Conservation (phyloP, 2,888 invertebrate genomes). For the Amiota communis region DNA sequence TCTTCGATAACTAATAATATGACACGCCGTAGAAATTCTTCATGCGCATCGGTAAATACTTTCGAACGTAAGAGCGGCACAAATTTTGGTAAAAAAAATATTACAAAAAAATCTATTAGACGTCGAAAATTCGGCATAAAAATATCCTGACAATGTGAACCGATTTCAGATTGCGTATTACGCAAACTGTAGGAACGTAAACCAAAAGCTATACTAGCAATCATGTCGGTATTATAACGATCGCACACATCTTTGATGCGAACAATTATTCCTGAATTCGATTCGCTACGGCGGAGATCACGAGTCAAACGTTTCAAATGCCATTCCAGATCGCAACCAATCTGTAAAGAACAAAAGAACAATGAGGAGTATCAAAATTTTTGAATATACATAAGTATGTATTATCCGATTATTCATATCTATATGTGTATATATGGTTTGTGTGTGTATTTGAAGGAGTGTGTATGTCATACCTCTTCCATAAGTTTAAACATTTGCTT, state of each 20-base stretch:
- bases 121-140: conserved; percentile 68
- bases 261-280: conserved; percentile 50
- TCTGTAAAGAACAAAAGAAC: conserved; percentile 47
- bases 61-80: conserved; percentile 66
- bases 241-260: conserved; percentile 70
- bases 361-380: neutral
- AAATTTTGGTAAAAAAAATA: conserved; percentile 73
- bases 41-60: conserved; percentile 59
- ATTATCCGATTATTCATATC: neutral
- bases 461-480: conserved; percentile 59
- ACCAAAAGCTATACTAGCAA: conserved; percentile 74
- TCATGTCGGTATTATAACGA: conserved; percentile 73
- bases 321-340: conserved; percentile 68
- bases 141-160: conserved; percentile 70
- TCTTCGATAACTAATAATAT: conserved; percentile 73
- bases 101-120: conserved; percentile 69
- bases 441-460: neutral
- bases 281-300: conserved; percentile 54
- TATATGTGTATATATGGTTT: neutral
- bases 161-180: conserved; percentile 72
- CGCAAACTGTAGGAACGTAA: conserved; percentile 73
- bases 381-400: neutral
- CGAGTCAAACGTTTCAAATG: conserved; percentile 63
- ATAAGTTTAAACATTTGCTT: conserved; percentile 72
- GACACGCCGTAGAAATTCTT: conserved; percentile 70